These are phyloP conservation scores for Adoxophyes honmai DNA, from an alignment of 1,140 invertebrate species.

Conservation along the genomic window DNA sequence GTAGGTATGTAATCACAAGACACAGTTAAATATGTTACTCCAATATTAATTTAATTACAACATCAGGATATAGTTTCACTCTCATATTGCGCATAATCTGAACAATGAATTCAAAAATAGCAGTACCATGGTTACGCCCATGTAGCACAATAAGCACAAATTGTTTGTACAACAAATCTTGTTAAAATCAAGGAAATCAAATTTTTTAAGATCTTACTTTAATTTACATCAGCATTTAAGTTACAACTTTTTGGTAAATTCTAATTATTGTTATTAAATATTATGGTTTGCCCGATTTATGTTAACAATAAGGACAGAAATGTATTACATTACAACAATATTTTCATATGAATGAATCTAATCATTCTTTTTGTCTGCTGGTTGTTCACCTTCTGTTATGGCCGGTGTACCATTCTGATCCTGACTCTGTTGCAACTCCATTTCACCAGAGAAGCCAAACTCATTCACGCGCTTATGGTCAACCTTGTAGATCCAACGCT, in stretches of 20 bases:
- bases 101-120: slow-evolving; percentile 6
- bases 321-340: slow-evolving; percentile 5
- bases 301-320: slow-evolving; percentile 5
- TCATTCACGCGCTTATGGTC: slow-evolving; percentile 97
- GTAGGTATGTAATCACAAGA: slow-evolving; percentile 15
- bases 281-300: slow-evolving; percentile 1
- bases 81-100: neutral
- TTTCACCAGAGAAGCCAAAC: slow-evolving; percentile 93
- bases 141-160: neutral
- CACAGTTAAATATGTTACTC: slow-evolving; percentile 5
- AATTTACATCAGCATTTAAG: slow-evolving; percentile 7
- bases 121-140: slow-evolving; percentile 5
- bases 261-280: slow-evolving; percentile 2
- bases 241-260: neutral
- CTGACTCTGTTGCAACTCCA: slow-evolving; percentile 76
- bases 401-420: slow-evolving; percentile 53
- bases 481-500: slow-evolving; percentile 98
- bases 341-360: slow-evolving; percentile 30
- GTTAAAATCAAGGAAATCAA: neutral
- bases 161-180: no score
- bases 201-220: neutral
- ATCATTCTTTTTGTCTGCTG: slow-evolving; percentile 71
- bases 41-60: slow-evolving; percentile 14
- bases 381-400: slow-evolving; percentile 47
- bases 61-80: neutral